These are phyloP conservation scores for Phacellophora camtschatica DNA, from an alignment of 30 jellyfish, hydroid and myxozoan genomes.

Conservation along the genomic window DNA sequence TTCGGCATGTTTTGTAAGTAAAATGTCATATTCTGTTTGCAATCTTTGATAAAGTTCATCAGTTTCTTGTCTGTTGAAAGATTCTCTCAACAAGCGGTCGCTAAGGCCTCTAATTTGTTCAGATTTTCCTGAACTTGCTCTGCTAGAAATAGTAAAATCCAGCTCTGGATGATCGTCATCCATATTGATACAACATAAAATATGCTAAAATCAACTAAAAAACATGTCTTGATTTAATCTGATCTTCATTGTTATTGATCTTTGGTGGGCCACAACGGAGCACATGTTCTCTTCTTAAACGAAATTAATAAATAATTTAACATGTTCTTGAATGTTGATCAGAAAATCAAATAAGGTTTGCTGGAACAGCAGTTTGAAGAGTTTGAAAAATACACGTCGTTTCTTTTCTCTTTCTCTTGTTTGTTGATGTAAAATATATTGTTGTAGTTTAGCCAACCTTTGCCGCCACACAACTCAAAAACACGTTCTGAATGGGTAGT, in stretches of 20 bases:
- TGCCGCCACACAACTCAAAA: too few relatives aligned
- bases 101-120: conserved; percentile 48
- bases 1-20: conserved; percentile 91
- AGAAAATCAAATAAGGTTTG: conserved; percentile 25
- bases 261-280: conserved; percentile 60
- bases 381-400: background rate
- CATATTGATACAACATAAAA: conserved; percentile 17
- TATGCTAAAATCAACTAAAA: conserved; percentile 17
- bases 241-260: conserved; percentile 47
- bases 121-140: conserved; percentile 69
- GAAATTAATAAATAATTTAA: conserved; percentile 22
- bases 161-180: conserved; percentile 39
- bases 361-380: background rate
- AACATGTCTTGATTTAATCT: conserved; percentile 62
- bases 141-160: conserved; percentile 16
- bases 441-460: background rate
- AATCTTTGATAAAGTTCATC: conserved; percentile 69
- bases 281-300: conserved; percentile 47
- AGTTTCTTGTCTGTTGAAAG: conserved; percentile 71
- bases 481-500: too few relatives aligned
- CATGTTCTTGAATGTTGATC: conserved; percentile 38
- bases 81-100: conserved; percentile 47
- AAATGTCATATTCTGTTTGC: conserved; percentile 73
- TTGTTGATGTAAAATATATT: background rate
- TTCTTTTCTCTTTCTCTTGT: background rate